Conservation (phyloP, 1,140 invertebrate species). For the Scaptodrosophila lebanonensis region DNA sequence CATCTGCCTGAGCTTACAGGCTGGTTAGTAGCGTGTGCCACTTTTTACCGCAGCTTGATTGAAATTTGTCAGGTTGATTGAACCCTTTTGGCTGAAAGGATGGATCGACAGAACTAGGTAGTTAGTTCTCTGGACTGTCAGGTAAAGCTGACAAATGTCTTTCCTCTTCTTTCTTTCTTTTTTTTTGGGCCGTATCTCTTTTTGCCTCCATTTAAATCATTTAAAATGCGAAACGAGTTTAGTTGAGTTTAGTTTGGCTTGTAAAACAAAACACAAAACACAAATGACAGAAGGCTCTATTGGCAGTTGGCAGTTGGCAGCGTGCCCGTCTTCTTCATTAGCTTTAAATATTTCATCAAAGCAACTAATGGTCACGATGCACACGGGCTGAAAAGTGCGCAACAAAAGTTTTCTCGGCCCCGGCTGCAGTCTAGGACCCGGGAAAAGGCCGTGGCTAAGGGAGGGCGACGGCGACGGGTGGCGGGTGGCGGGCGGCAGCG, state of each 20-base stretch:
- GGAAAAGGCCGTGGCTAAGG: background rate
- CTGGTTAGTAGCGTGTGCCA: background rate
- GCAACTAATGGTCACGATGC: slow-evolving; percentile 41
- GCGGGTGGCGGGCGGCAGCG: slow-evolving; percentile 20
- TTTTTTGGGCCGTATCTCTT: background rate
- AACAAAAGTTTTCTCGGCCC: background rate
- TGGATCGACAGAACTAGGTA: too few relatives aligned
- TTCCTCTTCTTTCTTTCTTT: slow-evolving; percentile 9
- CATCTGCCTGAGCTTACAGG: background rate
- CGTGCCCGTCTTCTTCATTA: slow-evolving; percentile 56
- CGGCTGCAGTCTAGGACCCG: background rate
- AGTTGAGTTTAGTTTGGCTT: slow-evolving; percentile 16
- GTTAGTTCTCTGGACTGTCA: too few relatives aligned
- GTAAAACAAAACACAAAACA: too few relatives aligned
- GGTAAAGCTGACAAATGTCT: slow-evolving; percentile 15
- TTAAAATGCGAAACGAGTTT: slow-evolving; percentile 41
- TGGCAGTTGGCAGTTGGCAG: slow-evolving; percentile 31
- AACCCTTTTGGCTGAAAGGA: slow-evolving; percentile 39
- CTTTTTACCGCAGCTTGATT: slow-evolving; percentile 58
- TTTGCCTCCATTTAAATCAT: slow-evolving; percentile 38
- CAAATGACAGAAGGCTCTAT: too few relatives aligned
- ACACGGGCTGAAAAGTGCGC: slow-evolving; percentile 10
- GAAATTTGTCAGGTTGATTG: slow-evolving; percentile 65
- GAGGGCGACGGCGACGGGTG: slow-evolving; percentile 1
- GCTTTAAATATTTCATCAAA: slow-evolving; percentile 69